phyloP scores from a whole-genome alignment of 1,140 invertebrate species.

The Arion vulgaris region DNA sequence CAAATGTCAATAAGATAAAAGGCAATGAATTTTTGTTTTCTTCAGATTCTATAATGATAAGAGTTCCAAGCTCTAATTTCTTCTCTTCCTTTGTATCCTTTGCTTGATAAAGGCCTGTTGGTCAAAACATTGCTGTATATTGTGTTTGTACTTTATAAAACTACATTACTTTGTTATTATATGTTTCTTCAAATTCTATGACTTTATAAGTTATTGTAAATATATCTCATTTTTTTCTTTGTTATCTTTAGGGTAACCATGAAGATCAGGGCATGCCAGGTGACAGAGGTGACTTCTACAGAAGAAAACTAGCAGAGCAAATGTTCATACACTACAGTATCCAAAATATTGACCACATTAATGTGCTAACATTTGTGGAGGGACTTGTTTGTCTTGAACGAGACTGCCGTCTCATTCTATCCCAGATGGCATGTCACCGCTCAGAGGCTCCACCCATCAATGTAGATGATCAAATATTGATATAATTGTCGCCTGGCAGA shows the following conservation, averaged over 20 bases:
- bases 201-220: too few species aligned
- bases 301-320: slow-evolving; percentile 66
- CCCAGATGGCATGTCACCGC: slow-evolving; percentile 40
- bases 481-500: slow-evolving; percentile 62
- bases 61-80: too few species aligned
- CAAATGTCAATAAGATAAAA: too few species aligned
- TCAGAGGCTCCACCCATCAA: slow-evolving; percentile 51
- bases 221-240: too few species aligned
- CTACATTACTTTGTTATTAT: too few species aligned
- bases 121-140: too few species aligned
- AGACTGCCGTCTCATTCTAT: slow-evolving; percentile 49
- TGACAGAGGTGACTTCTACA: slow-evolving; percentile 65
- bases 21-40: too few species aligned
- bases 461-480: slow-evolving; percentile 60
- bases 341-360: slow-evolving; percentile 57
- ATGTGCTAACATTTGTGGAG: slow-evolving; percentile 56
- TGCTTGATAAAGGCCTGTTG: too few species aligned
- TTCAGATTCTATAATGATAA: too few species aligned
- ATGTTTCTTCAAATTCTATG: too few species aligned
- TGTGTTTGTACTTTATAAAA: too few species aligned
- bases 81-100: too few species aligned
- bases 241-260: slow-evolving; percentile 52
- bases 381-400: slow-evolving; percentile 57
- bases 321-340: slow-evolving; percentile 55
- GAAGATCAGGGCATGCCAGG: slow-evolving; percentile 61